Evolutionary conservation across 2,888 invertebrate genomes (phyloP), one percentile per base, ranked within the genome.

Genomic region (Tenodera sinensis): DNA sequence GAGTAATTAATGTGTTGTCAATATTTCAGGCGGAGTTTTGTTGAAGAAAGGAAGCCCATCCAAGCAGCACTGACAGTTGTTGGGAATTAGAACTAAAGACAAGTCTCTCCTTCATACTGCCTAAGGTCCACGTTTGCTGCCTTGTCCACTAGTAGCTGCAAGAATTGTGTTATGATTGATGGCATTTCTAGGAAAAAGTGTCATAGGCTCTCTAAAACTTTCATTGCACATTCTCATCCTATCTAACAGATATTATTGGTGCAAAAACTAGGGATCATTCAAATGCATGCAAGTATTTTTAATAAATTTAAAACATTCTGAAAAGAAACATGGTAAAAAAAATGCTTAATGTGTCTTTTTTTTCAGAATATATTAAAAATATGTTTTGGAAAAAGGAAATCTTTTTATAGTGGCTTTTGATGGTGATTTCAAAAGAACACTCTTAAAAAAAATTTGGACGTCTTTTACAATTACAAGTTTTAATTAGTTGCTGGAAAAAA

Each of bases 21-120:
- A 71, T 3, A 83, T 83, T 86, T 28, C 83, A 89, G 89, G 88
- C 30, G 83, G 89, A 54, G 83, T 85, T 83, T 28, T 81, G 84
- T 54, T 88, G 28, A 89, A 85, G 27, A 47, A 88, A 82, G 88
- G 83, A 28, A 89, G 85, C 82, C 81, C 88, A 47, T 83, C 88
- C 47, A 89, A 85, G 28, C 90, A 90, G 42, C 90, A 89, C 90
- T 90, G 90, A 90, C 90, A 88, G 83, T 28, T 87, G 83, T 71
- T 89, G 89, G n/a, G 25, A 28, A 28, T 89, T 28, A 25, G 86
- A 81, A 71, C 28, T 86, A 86, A 86, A 86, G 86, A 86, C 81
- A 86, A 81, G 83, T 83, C n/a, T 87, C 30, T 87, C 87, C 34
- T 34, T 87, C 34, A 20, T 87, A 86, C 81, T 86, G 86, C 86